Evolutionary conservation across 2,888 invertebrate species (phyloP).

Genomic region (Neoascia interrupta): DNA sequence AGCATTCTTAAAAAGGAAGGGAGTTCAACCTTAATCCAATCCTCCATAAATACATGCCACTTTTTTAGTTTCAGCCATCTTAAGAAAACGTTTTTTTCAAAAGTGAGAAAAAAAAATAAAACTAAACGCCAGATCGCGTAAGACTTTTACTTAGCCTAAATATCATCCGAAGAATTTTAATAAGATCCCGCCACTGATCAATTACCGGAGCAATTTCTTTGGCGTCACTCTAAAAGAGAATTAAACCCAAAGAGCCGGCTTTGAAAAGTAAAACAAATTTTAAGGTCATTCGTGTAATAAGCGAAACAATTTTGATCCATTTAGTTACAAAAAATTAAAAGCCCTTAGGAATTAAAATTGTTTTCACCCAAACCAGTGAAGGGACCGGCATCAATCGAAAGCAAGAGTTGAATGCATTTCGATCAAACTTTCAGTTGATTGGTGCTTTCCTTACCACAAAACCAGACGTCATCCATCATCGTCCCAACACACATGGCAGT

Average conservation of each 20-base stretch:
- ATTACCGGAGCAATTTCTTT: constrained; percentile 38
- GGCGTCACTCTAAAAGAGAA: constrained; percentile 8
- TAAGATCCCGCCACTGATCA: constrained; percentile 28
- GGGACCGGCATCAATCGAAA: background rate
- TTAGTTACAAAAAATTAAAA: constrained; percentile 13
- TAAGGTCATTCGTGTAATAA: constrained; percentile 20
- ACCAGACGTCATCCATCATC: constrained; percentile 40
- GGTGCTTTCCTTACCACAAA: background rate
- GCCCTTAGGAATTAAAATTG: constrained; percentile 5
- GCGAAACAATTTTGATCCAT: constrained; percentile 20
- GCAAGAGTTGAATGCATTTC: constrained; percentile 37
- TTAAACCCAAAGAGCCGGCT: background rate
- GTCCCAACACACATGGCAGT: constrained; percentile 14
- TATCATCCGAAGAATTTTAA: constrained; percentile 41
- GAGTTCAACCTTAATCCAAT: too few species aligned
- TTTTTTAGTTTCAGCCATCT: too few species aligned
- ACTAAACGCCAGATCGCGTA: constrained; percentile 8
- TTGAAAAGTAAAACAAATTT: background rate
- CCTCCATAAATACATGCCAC: too few species aligned
- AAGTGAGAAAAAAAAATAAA: background rate
- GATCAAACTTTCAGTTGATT: constrained; percentile 33
- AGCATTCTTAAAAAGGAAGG: too few species aligned
- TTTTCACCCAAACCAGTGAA: constrained; percentile 5
- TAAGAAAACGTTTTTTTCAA: too few species aligned
- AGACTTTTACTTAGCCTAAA: constrained; percentile 54